Percentiles rank a stretch among this genome's conserved stretches.
These are phyloP conservation scores for Diacarnus erythraeanus DNA, from an alignment of 37 sponge, comb jelly and placozoan species.

Conservation along the genomic window DNA sequence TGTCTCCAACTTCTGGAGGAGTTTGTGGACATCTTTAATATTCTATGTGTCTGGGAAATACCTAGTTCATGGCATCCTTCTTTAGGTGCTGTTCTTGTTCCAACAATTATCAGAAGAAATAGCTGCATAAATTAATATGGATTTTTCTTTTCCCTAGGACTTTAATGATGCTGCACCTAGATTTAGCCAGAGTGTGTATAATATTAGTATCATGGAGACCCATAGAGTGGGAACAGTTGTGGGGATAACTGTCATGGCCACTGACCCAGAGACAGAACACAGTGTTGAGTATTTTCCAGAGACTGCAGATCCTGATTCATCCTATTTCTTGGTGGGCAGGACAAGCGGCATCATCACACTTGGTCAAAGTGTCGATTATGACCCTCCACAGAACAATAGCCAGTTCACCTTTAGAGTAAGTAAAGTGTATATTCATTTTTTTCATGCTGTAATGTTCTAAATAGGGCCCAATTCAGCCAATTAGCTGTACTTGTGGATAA, in stretches of 20 bases:
- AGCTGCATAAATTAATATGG: no score
- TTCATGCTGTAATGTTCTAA: no score
- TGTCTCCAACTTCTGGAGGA: no score
- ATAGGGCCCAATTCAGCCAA: no score
- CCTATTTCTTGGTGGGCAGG: slow-evolving; percentile 20
- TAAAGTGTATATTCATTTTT: no score
- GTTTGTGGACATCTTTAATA: no score
- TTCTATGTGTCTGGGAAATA: no score
- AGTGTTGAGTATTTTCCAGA: not conserved
- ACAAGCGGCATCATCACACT: slow-evolving; percentile 27
- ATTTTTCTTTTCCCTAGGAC: slow-evolving; percentile 12
- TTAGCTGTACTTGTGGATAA: no score
- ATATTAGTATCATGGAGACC: slow-evolving; percentile 21
- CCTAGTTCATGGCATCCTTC: no score
- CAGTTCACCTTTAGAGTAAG: slow-evolving; percentile 4
- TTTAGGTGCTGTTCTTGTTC: no score
- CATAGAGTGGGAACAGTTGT: slow-evolving; percentile 7
- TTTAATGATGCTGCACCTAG: slow-evolving; percentile 38
- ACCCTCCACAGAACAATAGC: slow-evolving; percentile 5
- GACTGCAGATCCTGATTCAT: not conserved
- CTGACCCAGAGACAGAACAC: slow-evolving; percentile 14
- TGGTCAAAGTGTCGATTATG: slow-evolving; percentile 23
- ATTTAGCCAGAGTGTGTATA: slow-evolving; percentile 16
- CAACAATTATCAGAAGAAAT: no score
- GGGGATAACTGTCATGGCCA: slow-evolving; percentile 30